A percentile compares a stretch with the other conserved stretches of the same genome.
Conservation (phyloP, 1,140 invertebrate species). For the Drosophila nebulosa region DNA sequence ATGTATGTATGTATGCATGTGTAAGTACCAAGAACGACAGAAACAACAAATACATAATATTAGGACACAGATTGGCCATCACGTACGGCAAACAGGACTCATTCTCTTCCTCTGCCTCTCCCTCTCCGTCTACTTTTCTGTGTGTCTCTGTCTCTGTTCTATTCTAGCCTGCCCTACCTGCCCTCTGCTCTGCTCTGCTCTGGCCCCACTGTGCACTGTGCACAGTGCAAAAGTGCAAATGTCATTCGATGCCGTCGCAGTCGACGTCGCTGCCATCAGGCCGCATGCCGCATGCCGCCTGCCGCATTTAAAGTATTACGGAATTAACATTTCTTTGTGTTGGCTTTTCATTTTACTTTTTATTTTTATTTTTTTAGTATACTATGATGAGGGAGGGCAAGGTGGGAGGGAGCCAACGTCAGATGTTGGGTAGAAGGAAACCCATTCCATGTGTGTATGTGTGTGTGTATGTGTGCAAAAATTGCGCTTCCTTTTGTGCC, state of each 20-base stretch:
- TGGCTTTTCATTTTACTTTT: conserved; percentile 20
- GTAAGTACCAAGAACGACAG: conserved; percentile 20
- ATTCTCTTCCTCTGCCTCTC: not conserved
- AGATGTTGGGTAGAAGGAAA: conserved; percentile 1
- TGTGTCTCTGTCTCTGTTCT: not conserved
- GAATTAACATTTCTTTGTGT: conserved; percentile 78
- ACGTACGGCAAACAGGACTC: conserved; percentile 51
- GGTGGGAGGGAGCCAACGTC: not conserved
- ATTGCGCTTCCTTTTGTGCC: conserved; percentile 77
- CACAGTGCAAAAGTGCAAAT: conserved; percentile 74
- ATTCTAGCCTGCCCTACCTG: not conserved
- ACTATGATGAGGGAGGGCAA: conserved; percentile 18
- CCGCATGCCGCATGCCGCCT: conserved; percentile 27
- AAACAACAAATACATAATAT: conserved; percentile 24
- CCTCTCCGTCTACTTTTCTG: no score
- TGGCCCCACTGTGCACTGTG: conserved; percentile 71
- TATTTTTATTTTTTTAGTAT: conserved; percentile 4
- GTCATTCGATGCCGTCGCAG: conserved; percentile 61
- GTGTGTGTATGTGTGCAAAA: conserved; percentile 57
- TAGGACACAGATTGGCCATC: conserved; percentile 40
- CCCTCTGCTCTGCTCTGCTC: not conserved
- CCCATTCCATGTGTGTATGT: conserved; percentile 16
- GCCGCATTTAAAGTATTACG: conserved; percentile 79
- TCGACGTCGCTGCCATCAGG: not conserved
- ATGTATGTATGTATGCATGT: no score